Conservation (phyloP, 2,113 vertebrate species). For the Scytalopus superciliaris region DNA sequence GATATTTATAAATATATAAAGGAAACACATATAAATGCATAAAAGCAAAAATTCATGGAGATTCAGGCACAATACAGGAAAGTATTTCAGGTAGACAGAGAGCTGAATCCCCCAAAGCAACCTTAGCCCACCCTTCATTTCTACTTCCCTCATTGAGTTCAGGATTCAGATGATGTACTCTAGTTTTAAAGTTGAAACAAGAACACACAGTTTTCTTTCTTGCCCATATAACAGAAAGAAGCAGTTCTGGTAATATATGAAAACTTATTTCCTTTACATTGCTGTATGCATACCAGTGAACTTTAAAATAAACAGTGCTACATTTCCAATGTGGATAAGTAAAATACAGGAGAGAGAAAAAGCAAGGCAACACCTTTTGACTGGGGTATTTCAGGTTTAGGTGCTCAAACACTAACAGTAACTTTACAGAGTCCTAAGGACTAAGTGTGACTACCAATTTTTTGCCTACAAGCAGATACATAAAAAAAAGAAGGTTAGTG, state of each 20-base stretch:
- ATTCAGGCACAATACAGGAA: background rate
- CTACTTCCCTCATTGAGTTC: background rate
- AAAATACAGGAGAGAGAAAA: background rate
- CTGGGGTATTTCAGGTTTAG: background rate
- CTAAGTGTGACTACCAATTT: background rate
- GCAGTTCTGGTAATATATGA: background rate
- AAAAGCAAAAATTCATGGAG: background rate
- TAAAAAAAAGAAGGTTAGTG: background rate
- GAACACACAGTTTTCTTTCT: background rate
- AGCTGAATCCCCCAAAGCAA: background rate
- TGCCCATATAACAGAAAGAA: background rate
- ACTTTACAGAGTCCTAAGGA: background rate
- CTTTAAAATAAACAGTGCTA: background rate
- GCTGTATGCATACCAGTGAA: background rate
- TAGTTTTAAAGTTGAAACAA: background rate
- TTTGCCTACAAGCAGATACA: background rate
- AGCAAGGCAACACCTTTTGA: background rate
- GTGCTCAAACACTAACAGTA: background rate
- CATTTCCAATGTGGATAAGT: background rate
- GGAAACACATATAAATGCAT: background rate
- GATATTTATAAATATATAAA: background rate
- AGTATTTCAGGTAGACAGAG: background rate
- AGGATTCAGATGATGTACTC: background rate
- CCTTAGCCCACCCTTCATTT: fast-evolving
- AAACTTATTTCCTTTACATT: background rate